Evolutionary conservation across 2,113 vertebrate species (phyloP).

Genomic region (Hippocampus zosterae): DNA sequence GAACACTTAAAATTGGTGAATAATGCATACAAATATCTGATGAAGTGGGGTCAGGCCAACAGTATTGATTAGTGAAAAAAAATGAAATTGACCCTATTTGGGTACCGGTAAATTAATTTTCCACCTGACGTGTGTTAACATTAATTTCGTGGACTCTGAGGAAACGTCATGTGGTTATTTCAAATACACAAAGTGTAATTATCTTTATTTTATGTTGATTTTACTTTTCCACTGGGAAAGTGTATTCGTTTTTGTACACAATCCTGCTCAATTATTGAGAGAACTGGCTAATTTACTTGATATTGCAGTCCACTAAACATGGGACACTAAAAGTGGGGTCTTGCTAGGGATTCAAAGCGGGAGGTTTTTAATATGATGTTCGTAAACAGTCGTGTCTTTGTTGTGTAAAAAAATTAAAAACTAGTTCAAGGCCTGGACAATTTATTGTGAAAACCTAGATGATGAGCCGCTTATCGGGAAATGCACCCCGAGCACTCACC

Average conservation of each 20-base stretch:
- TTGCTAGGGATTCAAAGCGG: not conserved
- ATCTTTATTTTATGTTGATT: not conserved
- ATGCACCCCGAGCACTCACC: conserved; percentile 72
- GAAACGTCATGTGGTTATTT: not conserved
- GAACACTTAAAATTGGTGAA: not conserved
- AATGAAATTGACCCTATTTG: not conserved
- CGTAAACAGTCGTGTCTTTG: not conserved
- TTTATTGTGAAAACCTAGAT: not conserved
- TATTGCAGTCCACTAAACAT: not conserved
- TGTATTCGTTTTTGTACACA: not conserved
- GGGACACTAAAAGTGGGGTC: not conserved
- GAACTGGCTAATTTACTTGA: not conserved
- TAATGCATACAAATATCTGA: not conserved
- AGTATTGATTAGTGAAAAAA: too few relatives aligned
- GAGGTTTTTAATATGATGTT: not conserved
- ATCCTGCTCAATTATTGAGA: not conserved
- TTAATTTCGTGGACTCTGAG: too few relatives aligned
- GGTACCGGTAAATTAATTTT: not conserved
- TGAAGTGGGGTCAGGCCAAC: not conserved
- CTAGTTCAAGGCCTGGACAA: not conserved
- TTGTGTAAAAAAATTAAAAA: not conserved
- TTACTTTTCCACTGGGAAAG: not conserved
- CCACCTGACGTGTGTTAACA: not conserved
- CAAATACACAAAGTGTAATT: not conserved
- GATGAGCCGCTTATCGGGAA: not conserved